These are phyloP conservation scores for Luperina testacea DNA, from an alignment of 2,888 invertebrate genomes.

Conservation along the genomic window DNA sequence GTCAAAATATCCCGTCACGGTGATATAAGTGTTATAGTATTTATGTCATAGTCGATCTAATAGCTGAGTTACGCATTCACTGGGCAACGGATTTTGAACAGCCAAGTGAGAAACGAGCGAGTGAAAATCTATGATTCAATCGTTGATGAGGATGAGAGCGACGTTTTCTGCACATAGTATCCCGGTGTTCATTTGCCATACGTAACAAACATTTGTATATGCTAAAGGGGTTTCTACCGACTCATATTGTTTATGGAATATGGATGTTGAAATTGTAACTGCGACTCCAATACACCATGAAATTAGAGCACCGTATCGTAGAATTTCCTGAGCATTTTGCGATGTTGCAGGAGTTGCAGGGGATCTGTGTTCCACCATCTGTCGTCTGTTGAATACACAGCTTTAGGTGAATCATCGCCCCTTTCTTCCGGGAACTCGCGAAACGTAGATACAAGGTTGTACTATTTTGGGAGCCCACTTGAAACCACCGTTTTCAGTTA, in stretches of 20 bases:
- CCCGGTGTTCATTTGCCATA: conserved; percentile 10
- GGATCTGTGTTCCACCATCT: conserved; percentile 1
- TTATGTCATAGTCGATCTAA: conserved; percentile 63
- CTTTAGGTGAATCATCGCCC: conserved; percentile 49
- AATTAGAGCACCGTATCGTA: background rate
- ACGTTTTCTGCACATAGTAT: background rate
- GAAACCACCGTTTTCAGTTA: conserved; percentile 47
- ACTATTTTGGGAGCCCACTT: conserved; percentile 58
- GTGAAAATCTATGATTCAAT: conserved; percentile 17
- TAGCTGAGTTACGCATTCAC: conserved; percentile 27
- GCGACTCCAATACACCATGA: background rate
- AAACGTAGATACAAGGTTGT: conserved; percentile 58
- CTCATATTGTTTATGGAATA: background rate
- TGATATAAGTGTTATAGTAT: conserved; percentile 55
- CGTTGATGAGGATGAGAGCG: conserved; percentile 7
- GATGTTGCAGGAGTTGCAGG: conserved; percentile 3
- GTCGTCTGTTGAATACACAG: conserved; percentile 21
- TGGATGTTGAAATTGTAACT: conserved; percentile 7
- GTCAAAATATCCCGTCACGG: conserved; percentile 62
- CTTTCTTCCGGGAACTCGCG: conserved; percentile 60
- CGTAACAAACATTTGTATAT: conserved; percentile 5
- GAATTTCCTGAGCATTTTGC: background rate
- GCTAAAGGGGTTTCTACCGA: background rate
- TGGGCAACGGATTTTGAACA: conserved; percentile 7
- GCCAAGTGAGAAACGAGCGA: background rate